Percentiles rank a stretch among this genome's conserved stretches.
These are phyloP conservation scores for Cryptoprocta ferox DNA, from an alignment of 2,797 vertebrate genomes.

Conservation along the genomic window DNA sequence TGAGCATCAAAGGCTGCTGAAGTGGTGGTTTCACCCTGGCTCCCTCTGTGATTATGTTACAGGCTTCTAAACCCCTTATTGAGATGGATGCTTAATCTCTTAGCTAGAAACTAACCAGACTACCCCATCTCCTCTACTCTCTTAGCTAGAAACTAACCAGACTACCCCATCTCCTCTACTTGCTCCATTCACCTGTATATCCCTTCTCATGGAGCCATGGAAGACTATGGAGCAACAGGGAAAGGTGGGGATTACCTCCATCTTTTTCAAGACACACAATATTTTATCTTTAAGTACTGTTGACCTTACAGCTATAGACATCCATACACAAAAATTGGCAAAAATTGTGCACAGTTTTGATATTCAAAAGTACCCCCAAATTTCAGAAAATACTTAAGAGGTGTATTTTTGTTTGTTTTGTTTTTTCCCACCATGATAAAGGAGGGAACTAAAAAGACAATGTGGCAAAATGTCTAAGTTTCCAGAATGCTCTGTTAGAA, in stretches of 20 bases:
- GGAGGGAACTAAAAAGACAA: neutral
- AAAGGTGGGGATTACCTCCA: neutral
- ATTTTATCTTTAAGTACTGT: neutral
- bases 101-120: neutral
- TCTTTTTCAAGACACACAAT: neutral
- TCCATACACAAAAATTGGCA: neutral
- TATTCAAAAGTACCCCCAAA: neutral
- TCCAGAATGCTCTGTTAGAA: neutral
- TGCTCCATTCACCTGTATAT: neutral
- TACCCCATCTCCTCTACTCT: neutral
- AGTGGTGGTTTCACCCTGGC: neutral
- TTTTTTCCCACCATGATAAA: neutral
- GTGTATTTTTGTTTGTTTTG: neutral
- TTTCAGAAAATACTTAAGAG: neutral
- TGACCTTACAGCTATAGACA: neutral
- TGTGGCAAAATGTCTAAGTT: neutral
- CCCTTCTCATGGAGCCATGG: neutral
- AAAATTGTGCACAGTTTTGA: conserved; percentile 5
- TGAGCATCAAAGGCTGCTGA: neutral
- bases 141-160: neutral
- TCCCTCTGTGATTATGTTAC: neutral
- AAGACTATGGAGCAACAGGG: neutral
- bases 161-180: neutral
- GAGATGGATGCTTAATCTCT: neutral
- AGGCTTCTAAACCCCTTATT: neutral